phyloP scores from a whole-genome alignment of 2,113 vertebrate species.

The Hippopotamus amphibius region DNA sequence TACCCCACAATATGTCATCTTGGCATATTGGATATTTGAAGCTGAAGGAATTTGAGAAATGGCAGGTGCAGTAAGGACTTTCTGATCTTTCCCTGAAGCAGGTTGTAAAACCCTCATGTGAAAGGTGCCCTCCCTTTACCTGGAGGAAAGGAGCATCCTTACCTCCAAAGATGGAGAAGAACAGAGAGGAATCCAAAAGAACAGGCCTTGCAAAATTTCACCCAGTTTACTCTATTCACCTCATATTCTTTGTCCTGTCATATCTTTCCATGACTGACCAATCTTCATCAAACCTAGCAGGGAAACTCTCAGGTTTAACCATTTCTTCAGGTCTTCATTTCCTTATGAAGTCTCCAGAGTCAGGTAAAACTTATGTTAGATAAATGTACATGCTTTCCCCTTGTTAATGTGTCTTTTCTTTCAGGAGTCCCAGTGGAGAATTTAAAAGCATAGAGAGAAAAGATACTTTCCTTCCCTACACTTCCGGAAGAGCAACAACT shows the following conservation, averaged over 20 bases:
- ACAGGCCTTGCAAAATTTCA: background rate
- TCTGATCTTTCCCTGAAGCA: background rate
- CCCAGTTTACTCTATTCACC: background rate
- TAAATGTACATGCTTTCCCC: background rate
- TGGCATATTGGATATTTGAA: background rate
- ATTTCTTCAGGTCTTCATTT: background rate
- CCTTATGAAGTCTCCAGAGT: background rate
- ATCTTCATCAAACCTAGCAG: background rate
- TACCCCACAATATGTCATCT: background rate
- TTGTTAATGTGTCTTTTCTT: background rate
- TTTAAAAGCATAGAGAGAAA: background rate
- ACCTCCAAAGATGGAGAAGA: background rate
- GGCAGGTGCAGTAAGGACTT: background rate
- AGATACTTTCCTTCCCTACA: background rate
- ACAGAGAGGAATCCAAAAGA: background rate
- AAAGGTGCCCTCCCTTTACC: background rate
- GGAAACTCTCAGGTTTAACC: background rate
- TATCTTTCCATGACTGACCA: background rate
- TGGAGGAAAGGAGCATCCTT: background rate
- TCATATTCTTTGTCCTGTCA: background rate
- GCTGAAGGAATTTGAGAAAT: background rate
- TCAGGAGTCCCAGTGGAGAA: background rate
- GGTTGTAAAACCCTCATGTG: background rate
- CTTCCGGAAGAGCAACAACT: background rate
- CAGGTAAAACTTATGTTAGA: background rate